Evolutionary conservation across 2,888 invertebrate species (phyloP), one percentile per base, ranked within the genome.

Genomic region (Macroteleia sp.): DNA sequence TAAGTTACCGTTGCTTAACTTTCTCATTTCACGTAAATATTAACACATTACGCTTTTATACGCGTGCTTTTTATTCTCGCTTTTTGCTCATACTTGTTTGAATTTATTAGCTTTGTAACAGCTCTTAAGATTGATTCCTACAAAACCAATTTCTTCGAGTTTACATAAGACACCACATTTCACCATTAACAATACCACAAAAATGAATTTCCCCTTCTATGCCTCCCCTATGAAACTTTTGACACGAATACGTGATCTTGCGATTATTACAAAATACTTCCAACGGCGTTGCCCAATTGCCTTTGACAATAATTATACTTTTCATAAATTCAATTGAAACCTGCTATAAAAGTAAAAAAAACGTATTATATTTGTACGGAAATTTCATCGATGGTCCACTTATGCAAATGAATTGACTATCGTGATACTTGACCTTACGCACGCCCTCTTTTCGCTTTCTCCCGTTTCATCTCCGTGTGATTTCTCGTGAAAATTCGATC

Each of bases 81-180:
- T 48, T 62, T 62, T 62, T 62, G 12, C 46, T 41, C 28, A 28
- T 50, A n/a, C 30, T 16, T 19, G 62, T 42, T 22, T 9, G 41
- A 32, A 42, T 64, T 16, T 42, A 52, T 64, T 41, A 54, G 42
- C 46, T 10, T 41, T 41, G 48, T 20, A 30, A 62, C 12, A 20
- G 22, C 16, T 22, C 17, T 34, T 12, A 12, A 28, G 2, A 64
- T 52, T 64, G 64, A 64, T 64, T 52, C 32, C 14, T 20, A 25
- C 34, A 28, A 46, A 20, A 20, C 32, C 41, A 46, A 44, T 44
- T 54, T 42, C 17, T 34, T 34, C 2, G 42, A n/a, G 42, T 66
- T 54, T 56, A 56, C 66, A 44, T 56, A 66, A 66, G 32, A n/a
- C 28, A 30, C 62, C 25, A n/a, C 30, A 41, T 64, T 64, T 52